Conservation (phyloP, 2,888 invertebrate species). For the Lamellibrachia columna region DNA sequence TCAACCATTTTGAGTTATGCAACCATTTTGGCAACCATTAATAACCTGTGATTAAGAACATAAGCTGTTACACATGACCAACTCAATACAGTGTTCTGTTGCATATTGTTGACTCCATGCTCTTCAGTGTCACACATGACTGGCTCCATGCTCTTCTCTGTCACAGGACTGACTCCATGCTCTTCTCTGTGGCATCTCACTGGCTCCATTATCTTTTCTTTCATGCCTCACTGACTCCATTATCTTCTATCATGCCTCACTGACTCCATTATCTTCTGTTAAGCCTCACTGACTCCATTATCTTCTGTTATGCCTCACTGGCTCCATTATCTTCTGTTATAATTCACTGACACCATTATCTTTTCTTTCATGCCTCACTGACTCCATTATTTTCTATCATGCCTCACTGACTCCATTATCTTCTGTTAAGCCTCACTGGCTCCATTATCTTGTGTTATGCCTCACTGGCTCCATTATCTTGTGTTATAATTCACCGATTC, state of each 20-base stretch:
- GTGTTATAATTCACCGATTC: background rate
- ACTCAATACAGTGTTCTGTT: background rate
- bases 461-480: background rate
- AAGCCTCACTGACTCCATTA: background rate
- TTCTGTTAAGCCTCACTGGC: background rate
- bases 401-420: background rate
- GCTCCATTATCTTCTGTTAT: background rate
- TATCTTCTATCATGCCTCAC: background rate
- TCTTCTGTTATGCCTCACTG: background rate
- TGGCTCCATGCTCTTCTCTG: background rate
- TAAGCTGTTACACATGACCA: background rate
- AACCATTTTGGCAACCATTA: too few species aligned
- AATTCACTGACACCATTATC: too few species aligned
- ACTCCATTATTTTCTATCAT: background rate
- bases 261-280: background rate
- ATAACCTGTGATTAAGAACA: too few species aligned
- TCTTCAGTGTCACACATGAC: background rate
- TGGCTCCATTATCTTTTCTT: background rate
- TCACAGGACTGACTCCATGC: background rate
- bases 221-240: background rate
- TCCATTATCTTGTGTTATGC: background rate
- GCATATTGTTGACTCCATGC: background rate
- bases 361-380: background rate
- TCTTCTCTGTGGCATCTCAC: background rate
- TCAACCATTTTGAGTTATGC: too few species aligned